Evolutionary conservation across 2,888 invertebrate species (phyloP), one percentile per base, ranked within the genome.

Genomic region (Malthinus seriepunctatus): DNA sequence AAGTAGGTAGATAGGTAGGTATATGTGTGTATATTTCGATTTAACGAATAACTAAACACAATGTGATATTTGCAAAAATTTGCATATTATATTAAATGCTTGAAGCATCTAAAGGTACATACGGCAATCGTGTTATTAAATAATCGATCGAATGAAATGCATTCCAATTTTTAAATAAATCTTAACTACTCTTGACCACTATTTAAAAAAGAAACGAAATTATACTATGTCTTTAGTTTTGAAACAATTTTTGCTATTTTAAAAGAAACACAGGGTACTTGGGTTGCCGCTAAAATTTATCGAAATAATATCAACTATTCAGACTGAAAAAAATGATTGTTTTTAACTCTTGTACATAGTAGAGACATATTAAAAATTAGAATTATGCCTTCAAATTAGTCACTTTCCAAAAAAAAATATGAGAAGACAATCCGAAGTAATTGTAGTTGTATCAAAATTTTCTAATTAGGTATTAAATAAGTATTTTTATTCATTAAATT

Each of bases 11-110:
- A 23, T 42, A 42, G 39, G 39, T 42, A 42, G 39, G 39, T 42
- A 42, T 42, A 42, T 42, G 39, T 42, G 39, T 42, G 39, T 42
- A 46, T 60, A 60, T 60, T 55, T 60, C 59, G 35, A 55, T 51
- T 39, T 60, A 60, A 42, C 54, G 35, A 48, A 44, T 54, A 59
- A 60, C 59, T 60, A 60, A 46, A 45, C 54, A 54, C 34, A 60
- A 51, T 60, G 59, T 60, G 59, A 60, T 60, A 60, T 60, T 55
- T 59, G 55, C 49, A 50, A 54, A 60, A 55, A 60, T 60, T 55
- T 59, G 55, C 49, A 50, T 54, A 55, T 55, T 49, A 23, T 42
- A 42, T 42, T 42, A 15, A 42, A 14, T 42, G 15, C 39, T 15
- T 42, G 23, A 42, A 15, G 39, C 39, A 23, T 42, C 23, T 42